phyloP scores from a whole-genome alignment of 2,888 invertebrate species.

The Isoperla grammatica region DNA sequence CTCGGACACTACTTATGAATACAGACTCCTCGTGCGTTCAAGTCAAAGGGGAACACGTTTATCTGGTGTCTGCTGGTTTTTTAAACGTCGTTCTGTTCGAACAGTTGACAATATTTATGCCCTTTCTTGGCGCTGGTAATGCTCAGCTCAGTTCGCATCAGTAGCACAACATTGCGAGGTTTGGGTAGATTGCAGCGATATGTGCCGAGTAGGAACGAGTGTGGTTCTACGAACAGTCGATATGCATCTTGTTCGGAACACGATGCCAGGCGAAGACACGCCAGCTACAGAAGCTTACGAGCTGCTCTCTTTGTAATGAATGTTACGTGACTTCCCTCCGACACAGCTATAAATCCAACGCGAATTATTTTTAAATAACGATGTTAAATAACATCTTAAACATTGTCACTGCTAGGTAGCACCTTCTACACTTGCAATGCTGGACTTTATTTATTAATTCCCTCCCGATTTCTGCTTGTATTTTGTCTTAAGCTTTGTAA shows the following conservation, averaged over 20 bases:
- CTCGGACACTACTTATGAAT: background rate
- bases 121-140: slow-evolving; percentile 22
- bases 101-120: slow-evolving; percentile 25
- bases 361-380: slow-evolving; percentile 27
- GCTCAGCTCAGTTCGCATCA: background rate
- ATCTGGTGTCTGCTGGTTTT: slow-evolving; percentile 6
- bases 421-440: slow-evolving; percentile 3
- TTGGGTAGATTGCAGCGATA: slow-evolving; percentile 19
- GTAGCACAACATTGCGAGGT: slow-evolving; percentile 7
- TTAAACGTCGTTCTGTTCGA: slow-evolving; percentile 5
- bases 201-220: slow-evolving; percentile 3
- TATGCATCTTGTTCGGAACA: slow-evolving; percentile 18
- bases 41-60: slow-evolving; percentile 7
- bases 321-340: slow-evolving; percentile 13
- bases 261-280: background rate
- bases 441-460: slow-evolving; percentile 11
- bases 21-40: background rate
- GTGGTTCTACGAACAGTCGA: slow-evolving; percentile 13
- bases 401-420: slow-evolving; percentile 5
- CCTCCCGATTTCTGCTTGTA: slow-evolving; percentile 1
- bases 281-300: slow-evolving; percentile 8
- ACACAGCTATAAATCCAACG: slow-evolving; percentile 19
- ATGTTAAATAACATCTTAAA: slow-evolving; percentile 17
- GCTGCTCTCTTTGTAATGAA: slow-evolving; percentile 22
- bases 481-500: slow-evolving; percentile 1